A percentile compares a stretch with the other conserved stretches of the same genome.
Evolutionary conservation across 2,888 invertebrate genomes (phyloP).

Genomic region (Dermolepida albohirtum): DNA sequence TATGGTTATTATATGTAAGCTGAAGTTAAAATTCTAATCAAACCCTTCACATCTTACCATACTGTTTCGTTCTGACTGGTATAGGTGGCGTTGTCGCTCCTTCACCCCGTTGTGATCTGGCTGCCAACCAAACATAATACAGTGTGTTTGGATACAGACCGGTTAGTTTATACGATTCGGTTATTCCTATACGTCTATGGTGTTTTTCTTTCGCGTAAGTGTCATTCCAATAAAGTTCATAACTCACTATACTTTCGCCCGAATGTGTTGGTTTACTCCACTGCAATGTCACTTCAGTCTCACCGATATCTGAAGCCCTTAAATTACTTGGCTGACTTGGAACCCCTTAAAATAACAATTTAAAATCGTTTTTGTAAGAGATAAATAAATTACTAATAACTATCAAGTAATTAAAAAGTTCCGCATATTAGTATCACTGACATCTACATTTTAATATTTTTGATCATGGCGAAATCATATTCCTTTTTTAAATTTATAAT

Average conservation of each 20-base stretch:
- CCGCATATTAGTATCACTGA: no score
- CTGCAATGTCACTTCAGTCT: conserved; percentile 89
- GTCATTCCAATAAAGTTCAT: conserved; percentile 98
- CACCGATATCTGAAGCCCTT: conserved; percentile 86
- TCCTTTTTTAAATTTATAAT: no score
- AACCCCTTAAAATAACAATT: conserved; percentile 74
- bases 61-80: conserved; percentile 95
- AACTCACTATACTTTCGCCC: conserved; percentile 93
- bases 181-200: conserved; percentile 84
- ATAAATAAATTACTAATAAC: neutral
- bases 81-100: conserved; percentile 96
- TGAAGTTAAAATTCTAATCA: conserved; percentile 9
- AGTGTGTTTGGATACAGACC: conserved; percentile 95
- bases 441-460: no score
- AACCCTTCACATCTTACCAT: conserved; percentile 80
- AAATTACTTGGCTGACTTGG: conserved; percentile 96
- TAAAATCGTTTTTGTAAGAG: neutral
- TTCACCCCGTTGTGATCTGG: conserved; percentile 91
- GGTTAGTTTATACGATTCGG: conserved; percentile 87
- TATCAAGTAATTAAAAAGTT: no score
- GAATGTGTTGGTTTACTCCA: conserved; percentile 95
- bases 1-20: conserved; percentile 6
- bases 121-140: conserved; percentile 97
- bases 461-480: no score
- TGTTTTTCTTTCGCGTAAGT: conserved; percentile 92